Conservation (phyloP, 2,888 invertebrate genomes). For the Electrophaes corylata region DNA sequence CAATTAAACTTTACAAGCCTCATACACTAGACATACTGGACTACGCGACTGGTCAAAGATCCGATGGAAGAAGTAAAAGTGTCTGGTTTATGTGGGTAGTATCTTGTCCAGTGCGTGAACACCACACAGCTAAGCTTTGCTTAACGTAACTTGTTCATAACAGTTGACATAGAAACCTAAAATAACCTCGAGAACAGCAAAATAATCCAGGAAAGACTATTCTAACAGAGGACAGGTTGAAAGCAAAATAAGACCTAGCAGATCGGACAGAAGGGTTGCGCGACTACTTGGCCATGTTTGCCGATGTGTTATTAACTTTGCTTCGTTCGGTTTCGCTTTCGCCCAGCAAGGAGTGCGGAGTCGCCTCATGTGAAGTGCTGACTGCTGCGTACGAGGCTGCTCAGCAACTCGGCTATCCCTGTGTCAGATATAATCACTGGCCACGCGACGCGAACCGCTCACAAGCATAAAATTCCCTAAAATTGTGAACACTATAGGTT, state of each 20-base stretch:
- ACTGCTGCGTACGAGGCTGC: slow-evolving; percentile 73
- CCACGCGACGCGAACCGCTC: slow-evolving; percentile 62
- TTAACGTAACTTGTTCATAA: slow-evolving; percentile 52
- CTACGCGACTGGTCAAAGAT: background rate
- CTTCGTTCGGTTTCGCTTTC: slow-evolving; percentile 87
- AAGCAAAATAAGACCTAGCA: slow-evolving; percentile 83
- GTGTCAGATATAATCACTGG: slow-evolving; percentile 82
- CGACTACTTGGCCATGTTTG: slow-evolving; percentile 82
- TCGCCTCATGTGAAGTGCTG: slow-evolving; percentile 88
- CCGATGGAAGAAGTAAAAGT: background rate
- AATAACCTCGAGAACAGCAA: slow-evolving; percentile 48
- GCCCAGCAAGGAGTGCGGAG: slow-evolving; percentile 93
- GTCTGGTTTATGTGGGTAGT: background rate
- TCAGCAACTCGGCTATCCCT: slow-evolving; percentile 81
- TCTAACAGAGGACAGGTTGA: slow-evolving; percentile 75
- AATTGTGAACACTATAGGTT: slow-evolving; percentile 39
- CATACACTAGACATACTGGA: background rate
- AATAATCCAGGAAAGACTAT: slow-evolving; percentile 60
- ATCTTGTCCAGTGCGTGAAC: background rate
- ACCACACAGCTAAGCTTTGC: slow-evolving; percentile 3
- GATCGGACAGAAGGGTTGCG: slow-evolving; percentile 81
- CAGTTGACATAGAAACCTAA: slow-evolving; percentile 34
- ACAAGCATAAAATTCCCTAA: slow-evolving; percentile 54
- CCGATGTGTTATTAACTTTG: slow-evolving; percentile 85
- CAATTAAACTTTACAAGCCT: background rate